Conservation (phyloP, 1,140 invertebrate species). For the Venustaconcha ellipsiformis region DNA sequence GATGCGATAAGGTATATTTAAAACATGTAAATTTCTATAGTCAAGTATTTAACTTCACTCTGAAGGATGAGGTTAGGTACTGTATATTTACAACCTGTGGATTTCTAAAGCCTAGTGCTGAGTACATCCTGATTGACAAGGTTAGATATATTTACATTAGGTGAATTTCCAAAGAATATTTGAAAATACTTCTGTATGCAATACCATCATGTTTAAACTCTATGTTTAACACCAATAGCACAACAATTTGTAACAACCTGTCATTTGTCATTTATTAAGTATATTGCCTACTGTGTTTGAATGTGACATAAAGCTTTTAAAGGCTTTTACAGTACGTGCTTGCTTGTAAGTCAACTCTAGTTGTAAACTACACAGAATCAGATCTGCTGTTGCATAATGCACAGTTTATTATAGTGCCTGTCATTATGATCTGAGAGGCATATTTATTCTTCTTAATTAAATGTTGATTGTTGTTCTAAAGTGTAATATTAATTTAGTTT, state of each 20-base stretch:
- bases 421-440: too few relatives aligned
- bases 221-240: not conserved
- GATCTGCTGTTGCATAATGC: too few relatives aligned
- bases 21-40: not conserved
- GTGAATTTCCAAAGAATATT: not conserved
- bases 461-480: too few relatives aligned
- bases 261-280: not conserved
- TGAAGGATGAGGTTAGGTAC: not conserved
- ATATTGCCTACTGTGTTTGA: too few relatives aligned
- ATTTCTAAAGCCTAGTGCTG: conserved; percentile 43
- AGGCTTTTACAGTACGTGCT: too few relatives aligned
- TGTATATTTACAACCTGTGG: conserved; percentile 11
- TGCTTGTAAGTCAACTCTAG: too few relatives aligned
- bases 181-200: not conserved
- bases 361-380: too few relatives aligned
- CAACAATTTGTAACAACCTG: not conserved
- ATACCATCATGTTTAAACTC: not conserved
- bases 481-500: too few relatives aligned
- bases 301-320: too few relatives aligned
- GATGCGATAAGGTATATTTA: not conserved
- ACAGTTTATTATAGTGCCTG: too few relatives aligned
- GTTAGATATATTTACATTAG: conserved; percentile 23
- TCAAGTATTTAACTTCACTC: not conserved
- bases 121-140: conserved; percentile 58
- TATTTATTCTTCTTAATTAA: too few relatives aligned